Percentiles rank a stretch among this genome's conserved stretches.
Conservation (phyloP, 1,140 invertebrate genomes). For the Schlechtendalia chinensis region DNA sequence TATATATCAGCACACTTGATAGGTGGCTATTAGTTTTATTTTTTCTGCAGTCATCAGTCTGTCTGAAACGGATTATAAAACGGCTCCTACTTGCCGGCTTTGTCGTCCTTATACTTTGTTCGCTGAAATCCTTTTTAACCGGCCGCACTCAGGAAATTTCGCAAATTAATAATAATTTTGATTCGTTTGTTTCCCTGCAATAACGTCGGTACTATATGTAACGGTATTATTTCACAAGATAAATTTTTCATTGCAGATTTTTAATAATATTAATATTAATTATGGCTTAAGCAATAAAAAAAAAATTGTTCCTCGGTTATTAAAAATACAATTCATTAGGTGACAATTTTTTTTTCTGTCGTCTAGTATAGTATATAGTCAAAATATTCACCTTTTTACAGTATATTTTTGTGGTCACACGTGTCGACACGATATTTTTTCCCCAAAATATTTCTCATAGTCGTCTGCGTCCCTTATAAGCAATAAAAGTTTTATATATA, state of each 20-base stretch:
- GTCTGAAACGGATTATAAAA: constrained; percentile 41
- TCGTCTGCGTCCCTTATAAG: too few relatives aligned
- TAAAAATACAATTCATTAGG: too few relatives aligned
- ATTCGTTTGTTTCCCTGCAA: not conserved
- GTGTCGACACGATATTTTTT: too few relatives aligned
- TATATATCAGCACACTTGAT: constrained; percentile 4
- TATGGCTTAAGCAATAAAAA: too few relatives aligned
- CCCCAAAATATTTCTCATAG: too few relatives aligned
- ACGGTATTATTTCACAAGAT: not conserved
- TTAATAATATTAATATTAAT: too few relatives aligned
- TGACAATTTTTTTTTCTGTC: too few relatives aligned
- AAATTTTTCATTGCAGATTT: not conserved
- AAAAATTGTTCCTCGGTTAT: too few relatives aligned
- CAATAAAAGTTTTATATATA: too few relatives aligned
- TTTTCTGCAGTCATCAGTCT: constrained; percentile 31
- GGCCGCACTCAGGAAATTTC: not conserved
- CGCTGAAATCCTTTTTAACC: constrained; percentile 30
- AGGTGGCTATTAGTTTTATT: constrained; percentile 40
- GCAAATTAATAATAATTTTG: constrained; percentile 22
- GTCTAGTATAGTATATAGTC: too few relatives aligned
- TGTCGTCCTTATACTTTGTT: not conserved
- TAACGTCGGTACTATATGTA: not conserved
- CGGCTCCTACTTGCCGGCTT: not conserved
- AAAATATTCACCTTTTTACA: too few relatives aligned
- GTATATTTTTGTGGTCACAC: too few relatives aligned